Percentiles rank a stretch among this genome's conserved stretches.
Evolutionary conservation across 2,797 vertebrate genomes (phyloP).

Genomic region (Coregonus ussuriensis): DNA sequence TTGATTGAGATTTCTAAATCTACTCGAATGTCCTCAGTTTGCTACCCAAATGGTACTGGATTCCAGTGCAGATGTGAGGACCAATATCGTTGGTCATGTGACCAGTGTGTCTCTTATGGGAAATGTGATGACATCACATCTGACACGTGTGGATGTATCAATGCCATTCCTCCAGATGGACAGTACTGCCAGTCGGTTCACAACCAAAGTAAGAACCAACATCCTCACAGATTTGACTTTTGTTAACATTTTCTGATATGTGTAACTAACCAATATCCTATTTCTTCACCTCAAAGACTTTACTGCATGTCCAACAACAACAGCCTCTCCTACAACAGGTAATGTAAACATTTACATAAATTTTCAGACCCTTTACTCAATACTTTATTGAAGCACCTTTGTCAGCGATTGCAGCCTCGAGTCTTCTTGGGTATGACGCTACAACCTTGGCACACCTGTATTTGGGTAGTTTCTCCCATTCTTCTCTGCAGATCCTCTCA

Average conservation of each 20-base stretch:
- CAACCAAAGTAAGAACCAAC: background rate
- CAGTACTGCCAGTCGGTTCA: constrained; percentile 70
- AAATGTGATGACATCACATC: constrained; percentile 39
- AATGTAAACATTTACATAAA: background rate
- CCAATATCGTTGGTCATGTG: constrained; percentile 48
- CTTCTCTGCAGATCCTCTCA: too few relatives aligned
- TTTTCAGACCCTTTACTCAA: too few relatives aligned
- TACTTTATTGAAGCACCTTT: too few relatives aligned
- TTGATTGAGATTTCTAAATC: background rate
- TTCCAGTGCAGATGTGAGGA: constrained; percentile 42
- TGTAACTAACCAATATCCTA: background rate
- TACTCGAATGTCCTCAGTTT: constrained; percentile 30
- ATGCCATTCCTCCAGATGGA: constrained; percentile 58
- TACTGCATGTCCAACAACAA: constrained; percentile 16
- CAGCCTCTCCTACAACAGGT: constrained; percentile 31
- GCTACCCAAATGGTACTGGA: constrained; percentile 10
- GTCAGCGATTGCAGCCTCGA: too few relatives aligned
- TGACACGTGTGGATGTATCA: constrained; percentile 67
- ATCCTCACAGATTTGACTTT: background rate
- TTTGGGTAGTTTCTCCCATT: too few relatives aligned
- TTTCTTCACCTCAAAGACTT: constrained; percentile 27
- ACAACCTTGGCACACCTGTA: too few relatives aligned
- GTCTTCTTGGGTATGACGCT: too few relatives aligned
- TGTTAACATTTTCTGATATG: background rate
- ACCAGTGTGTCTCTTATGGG: constrained; percentile 46